Evolutionary conservation across 2,888 invertebrate genomes (phyloP).

Genomic region (Pseudococcus longispinus): DNA sequence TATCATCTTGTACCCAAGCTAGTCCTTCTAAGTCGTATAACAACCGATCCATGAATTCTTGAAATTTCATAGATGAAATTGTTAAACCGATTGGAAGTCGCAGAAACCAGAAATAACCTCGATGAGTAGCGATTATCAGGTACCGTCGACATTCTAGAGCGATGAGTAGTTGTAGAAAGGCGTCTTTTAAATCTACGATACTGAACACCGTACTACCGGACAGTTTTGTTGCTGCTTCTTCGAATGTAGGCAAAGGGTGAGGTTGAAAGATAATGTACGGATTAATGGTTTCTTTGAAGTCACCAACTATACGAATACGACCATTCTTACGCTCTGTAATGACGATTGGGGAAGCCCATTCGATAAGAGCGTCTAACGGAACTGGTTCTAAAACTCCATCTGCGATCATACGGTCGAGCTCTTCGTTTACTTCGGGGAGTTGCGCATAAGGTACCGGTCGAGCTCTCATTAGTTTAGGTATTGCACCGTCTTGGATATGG

Average conservation of each 20-base stretch:
- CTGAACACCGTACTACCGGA: background rate
- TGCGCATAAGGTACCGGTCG: slow-evolving; percentile 58
- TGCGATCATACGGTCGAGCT: slow-evolving; percentile 58
- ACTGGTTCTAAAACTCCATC: slow-evolving; percentile 59
- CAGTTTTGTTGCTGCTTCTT: background rate
- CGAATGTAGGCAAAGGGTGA: background rate
- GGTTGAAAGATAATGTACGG: background rate
- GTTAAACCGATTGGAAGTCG: slow-evolving; percentile 61
- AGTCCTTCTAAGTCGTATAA: slow-evolving; percentile 60
- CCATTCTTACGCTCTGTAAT: slow-evolving; percentile 59
- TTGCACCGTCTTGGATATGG: background rate
- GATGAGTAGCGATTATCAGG: background rate
- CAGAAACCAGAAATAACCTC: background rate
- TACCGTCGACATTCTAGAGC: background rate
- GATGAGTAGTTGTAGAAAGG: background rate
- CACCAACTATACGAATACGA: slow-evolving; percentile 58
- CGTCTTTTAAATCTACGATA: slow-evolving; percentile 16
- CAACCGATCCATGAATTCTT: slow-evolving; percentile 61
- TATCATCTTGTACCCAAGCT: slow-evolving; percentile 61
- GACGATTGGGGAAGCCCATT: slow-evolving; percentile 60
- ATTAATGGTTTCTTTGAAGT: slow-evolving; percentile 39
- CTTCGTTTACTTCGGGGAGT: slow-evolving; percentile 58
- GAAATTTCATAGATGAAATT: slow-evolving; percentile 60
- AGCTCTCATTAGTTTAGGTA: slow-evolving; percentile 22
- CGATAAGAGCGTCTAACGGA: slow-evolving; percentile 58